Conservation (phyloP, 2,888 invertebrate species). For the Apamea sordens region DNA sequence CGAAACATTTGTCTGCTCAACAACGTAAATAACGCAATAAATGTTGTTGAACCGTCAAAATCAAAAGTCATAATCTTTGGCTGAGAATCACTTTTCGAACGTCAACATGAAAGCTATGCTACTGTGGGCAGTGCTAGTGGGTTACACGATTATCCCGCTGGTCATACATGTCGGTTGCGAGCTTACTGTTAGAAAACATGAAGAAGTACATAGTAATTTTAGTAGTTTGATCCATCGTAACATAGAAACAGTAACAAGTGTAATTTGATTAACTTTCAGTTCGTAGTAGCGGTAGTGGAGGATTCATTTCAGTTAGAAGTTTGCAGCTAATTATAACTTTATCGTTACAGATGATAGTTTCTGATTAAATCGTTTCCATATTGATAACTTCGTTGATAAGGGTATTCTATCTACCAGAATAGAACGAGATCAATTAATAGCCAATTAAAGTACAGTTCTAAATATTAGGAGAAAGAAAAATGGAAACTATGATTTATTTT, state of each 20-base stretch:
- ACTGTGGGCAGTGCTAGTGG: too few relatives aligned
- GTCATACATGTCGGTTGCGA: too few relatives aligned
- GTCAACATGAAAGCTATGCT: too few relatives aligned
- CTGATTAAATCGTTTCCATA: conserved; percentile 37
- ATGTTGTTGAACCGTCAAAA: too few relatives aligned
- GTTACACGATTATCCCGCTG: too few relatives aligned
- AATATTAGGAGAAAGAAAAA: not conserved
- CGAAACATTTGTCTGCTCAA: too few relatives aligned
- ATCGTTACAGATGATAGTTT: conserved; percentile 37
- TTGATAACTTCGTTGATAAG: conserved; percentile 30
- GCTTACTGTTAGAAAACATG: too few relatives aligned
- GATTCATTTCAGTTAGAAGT: conserved; percentile 58
- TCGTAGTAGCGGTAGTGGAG: conserved; percentile 1
- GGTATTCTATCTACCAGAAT: conserved; percentile 9
- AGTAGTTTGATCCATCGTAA: not conserved
- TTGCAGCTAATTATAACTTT: conserved; percentile 55
- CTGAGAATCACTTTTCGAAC: too few relatives aligned
- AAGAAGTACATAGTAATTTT: too few relatives aligned
- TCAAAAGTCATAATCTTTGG: too few relatives aligned
- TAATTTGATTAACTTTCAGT: conserved; percentile 31
- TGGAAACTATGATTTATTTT: not conserved
- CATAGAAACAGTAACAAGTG: not conserved
- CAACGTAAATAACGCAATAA: too few relatives aligned
- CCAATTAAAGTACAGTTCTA: not conserved
- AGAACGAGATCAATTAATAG: not conserved